Evolutionary conservation across 2,797 vertebrate genomes (phyloP).

Genomic region (Tokudaia tokunoshimensis): DNA sequence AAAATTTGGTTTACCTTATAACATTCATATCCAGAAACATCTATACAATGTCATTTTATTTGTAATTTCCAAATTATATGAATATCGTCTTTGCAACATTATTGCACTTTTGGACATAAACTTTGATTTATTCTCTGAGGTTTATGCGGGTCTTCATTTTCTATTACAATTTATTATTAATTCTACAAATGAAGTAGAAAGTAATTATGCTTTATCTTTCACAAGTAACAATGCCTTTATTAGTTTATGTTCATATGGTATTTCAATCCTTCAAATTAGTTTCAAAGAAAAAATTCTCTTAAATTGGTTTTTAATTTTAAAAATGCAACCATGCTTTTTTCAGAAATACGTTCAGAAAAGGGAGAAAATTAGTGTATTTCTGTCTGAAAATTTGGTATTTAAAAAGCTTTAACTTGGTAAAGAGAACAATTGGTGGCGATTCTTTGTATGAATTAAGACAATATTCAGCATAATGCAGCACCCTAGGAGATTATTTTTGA

Average conservation of each 20-base stretch:
- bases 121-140: neutral
- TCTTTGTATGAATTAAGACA: neutral
- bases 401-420: neutral
- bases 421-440: neutral
- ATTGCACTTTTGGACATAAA: neutral
- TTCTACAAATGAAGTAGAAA: neutral
- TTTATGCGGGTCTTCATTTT: slow-evolving; percentile 19
- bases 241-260: neutral
- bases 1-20: neutral
- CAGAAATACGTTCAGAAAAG: neutral
- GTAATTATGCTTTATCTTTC: neutral
- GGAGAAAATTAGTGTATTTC: neutral
- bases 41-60: neutral
- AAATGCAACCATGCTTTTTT: neutral
- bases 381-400: neutral
- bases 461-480: slow-evolving; percentile 6
- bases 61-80: neutral
- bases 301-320: neutral
- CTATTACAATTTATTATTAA: slow-evolving; percentile 13
- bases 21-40: neutral
- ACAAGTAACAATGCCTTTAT: neutral
- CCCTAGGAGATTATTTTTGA: neutral
- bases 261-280: neutral
- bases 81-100: neutral
- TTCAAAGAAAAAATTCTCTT: neutral